Evolutionary conservation across 2,888 invertebrate genomes (phyloP).

Genomic region (Oscheius myriophilus): DNA sequence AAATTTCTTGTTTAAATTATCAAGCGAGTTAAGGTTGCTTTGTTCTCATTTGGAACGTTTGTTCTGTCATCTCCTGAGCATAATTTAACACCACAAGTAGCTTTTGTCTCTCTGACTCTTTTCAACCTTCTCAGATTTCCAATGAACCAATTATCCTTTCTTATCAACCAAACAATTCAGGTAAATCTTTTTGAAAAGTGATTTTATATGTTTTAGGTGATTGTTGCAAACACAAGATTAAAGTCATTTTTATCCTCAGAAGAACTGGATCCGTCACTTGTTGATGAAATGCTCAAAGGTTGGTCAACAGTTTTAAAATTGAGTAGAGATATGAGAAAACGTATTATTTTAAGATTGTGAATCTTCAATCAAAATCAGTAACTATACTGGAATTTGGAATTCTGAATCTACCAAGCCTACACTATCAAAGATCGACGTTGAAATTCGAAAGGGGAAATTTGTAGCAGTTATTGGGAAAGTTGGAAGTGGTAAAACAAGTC

Average conservation of each 20-base stretch:
- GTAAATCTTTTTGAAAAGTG: slow-evolving; percentile 18
- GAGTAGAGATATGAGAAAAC: too few relatives aligned
- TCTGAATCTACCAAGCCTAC: slow-evolving; percentile 25
- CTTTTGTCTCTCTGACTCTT: slow-evolving; percentile 94
- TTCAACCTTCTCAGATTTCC: slow-evolving; percentile 97
- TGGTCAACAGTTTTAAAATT: too few relatives aligned
- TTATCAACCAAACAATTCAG: slow-evolving; percentile 63
- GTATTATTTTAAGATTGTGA: too few relatives aligned
- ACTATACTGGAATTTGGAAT: slow-evolving; percentile 48
- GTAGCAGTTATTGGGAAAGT: slow-evolving; percentile 89
- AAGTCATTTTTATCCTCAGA: slow-evolving; percentile 66
- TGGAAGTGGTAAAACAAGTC: slow-evolving; percentile 84
- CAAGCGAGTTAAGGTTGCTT: slow-evolving; percentile 74
- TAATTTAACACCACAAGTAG: slow-evolving; percentile 75
- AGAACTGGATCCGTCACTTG: slow-evolving; percentile 56
- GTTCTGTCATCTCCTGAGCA: slow-evolving; percentile 74
- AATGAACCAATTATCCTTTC: slow-evolving; percentile 83
- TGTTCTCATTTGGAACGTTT: slow-evolving; percentile 85
- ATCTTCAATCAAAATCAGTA: neutral
- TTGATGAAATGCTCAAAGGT: slow-evolving; percentile 30
- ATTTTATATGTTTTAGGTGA: slow-evolving; percentile 31
- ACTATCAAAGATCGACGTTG: slow-evolving; percentile 77
- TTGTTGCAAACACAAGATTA: slow-evolving; percentile 66
- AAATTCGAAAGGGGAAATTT: slow-evolving; percentile 79
- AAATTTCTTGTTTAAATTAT: neutral